These are phyloP conservation scores for Hylaeus anthracinus DNA, from an alignment of 1,140 invertebrate genomes.

Conservation along the genomic window DNA sequence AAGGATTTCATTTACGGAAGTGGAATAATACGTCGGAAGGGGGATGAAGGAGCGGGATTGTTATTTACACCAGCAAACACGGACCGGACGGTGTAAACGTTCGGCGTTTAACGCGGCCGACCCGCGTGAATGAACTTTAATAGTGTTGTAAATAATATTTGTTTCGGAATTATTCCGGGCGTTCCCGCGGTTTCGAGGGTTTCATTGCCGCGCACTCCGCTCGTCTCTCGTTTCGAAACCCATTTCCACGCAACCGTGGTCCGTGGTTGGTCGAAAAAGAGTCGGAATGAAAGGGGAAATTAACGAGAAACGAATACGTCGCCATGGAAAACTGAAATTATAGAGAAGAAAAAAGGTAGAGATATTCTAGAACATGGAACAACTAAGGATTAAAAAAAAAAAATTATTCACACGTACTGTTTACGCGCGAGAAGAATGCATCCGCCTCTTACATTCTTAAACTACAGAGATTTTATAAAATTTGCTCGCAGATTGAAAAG, in stretches of 20 bases:
- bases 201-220: background rate
- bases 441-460: too few relatives aligned
- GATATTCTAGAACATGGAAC: too few relatives aligned
- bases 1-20: constrained; percentile 22
- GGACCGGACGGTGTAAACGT: background rate
- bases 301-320: too few relatives aligned
- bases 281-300: too few relatives aligned
- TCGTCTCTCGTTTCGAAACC: background rate
- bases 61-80: constrained; percentile 19
- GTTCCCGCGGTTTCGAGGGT: background rate
- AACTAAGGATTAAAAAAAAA: too few relatives aligned
- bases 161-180: constrained; percentile 25
- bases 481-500: too few relatives aligned
- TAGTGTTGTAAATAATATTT: constrained; percentile 46
- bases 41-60: constrained; percentile 11
- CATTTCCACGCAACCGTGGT: background rate
- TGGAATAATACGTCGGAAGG: background rate
- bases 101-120: constrained; percentile 8
- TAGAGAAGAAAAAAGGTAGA: too few relatives aligned
- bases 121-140: constrained; percentile 34
- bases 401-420: too few relatives aligned
- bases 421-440: background rate
- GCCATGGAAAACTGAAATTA: too few relatives aligned
- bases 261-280: background rate
- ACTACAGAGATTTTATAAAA: too few relatives aligned